phyloP scores from a whole-genome alignment of 2,797 vertebrate genomes.

The Pterois miles region DNA sequence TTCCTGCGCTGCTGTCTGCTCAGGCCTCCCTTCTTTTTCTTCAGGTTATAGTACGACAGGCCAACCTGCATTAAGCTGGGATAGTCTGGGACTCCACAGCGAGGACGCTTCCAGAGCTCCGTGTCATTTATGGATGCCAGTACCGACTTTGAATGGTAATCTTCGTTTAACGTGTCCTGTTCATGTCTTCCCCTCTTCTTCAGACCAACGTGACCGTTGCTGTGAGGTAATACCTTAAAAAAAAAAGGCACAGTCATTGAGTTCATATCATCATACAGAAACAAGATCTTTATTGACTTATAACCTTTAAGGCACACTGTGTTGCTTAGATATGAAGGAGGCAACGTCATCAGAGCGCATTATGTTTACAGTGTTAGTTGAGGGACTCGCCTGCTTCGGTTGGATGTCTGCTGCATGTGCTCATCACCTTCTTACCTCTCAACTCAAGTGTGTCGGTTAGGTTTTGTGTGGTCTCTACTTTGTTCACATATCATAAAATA shows the following conservation, averaged over 20 bases:
- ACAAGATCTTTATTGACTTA: not conserved
- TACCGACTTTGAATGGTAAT: constrained; percentile 16
- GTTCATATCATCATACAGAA: not conserved
- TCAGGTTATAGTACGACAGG: constrained; percentile 12
- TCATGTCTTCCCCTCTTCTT: constrained; percentile 43
- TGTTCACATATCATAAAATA: too few relatives aligned
- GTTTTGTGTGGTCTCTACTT: too few relatives aligned
- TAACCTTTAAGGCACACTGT: too few relatives aligned
- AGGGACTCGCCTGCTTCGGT: too few relatives aligned
- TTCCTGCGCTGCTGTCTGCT: constrained; percentile 79
- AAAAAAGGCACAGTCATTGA: not conserved
- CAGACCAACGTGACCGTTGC: constrained; percentile 1
- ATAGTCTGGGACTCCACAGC: constrained; percentile 68
- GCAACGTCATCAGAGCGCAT: too few relatives aligned
- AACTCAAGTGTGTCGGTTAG: too few relatives aligned
- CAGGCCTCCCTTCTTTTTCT: constrained; percentile 26
- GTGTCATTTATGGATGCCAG: constrained; percentile 38
- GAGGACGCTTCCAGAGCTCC: constrained; percentile 50
- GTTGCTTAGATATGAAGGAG: too few relatives aligned
- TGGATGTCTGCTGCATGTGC: too few relatives aligned
- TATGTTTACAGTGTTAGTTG: too few relatives aligned
- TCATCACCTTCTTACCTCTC: rapidly evolving
- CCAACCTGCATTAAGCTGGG: constrained; percentile 1
- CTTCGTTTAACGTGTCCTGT: constrained; percentile 32
- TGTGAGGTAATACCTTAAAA: constrained; percentile 48